Evolutionary conservation across 2,888 invertebrate species (phyloP).

Genomic region (Teinopalpus imperialis): DNA sequence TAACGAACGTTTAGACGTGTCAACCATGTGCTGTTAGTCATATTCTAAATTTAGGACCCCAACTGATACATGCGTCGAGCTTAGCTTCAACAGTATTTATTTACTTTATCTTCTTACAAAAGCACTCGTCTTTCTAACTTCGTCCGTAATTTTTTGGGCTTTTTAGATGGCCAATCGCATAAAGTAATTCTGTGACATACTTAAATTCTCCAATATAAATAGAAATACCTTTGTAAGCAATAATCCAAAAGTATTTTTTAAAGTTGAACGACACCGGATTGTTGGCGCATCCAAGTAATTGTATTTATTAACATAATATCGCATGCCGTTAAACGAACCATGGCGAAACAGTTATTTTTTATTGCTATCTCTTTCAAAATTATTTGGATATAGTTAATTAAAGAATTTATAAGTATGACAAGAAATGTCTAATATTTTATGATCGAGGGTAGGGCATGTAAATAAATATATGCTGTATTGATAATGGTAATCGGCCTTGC

Average conservation of each 20-base stretch:
- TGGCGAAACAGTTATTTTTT: constrained; percentile 54
- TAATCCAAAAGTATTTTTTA: too few species aligned
- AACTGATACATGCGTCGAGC: constrained; percentile 21
- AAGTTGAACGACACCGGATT: constrained; percentile 61
- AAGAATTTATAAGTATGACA: too few species aligned
- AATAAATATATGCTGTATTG: background rate
- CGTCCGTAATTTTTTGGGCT: too few species aligned
- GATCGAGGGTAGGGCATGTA: constrained; percentile 1
- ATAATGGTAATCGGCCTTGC: background rate
- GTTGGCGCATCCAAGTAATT: constrained; percentile 60
- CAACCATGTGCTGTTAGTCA: constrained; percentile 69
- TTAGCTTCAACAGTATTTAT: constrained; percentile 13
- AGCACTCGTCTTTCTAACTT: too few species aligned
- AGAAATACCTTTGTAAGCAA: too few species aligned
- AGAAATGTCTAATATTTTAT: background rate
- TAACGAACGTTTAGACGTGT: constrained; percentile 40
- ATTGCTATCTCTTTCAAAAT: constrained; percentile 30
- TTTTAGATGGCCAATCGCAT: too few species aligned
- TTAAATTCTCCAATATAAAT: too few species aligned
- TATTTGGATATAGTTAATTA: background rate
- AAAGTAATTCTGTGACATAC: too few species aligned
- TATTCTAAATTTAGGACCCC: constrained; percentile 45
- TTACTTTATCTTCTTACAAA: background rate
- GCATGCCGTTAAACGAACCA: constrained; percentile 63
- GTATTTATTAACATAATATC: constrained; percentile 75